These are phyloP conservation scores for Bambusicola thoracicus DNA, from an alignment of 2,113 vertebrate genomes.

Conservation along the genomic window DNA sequence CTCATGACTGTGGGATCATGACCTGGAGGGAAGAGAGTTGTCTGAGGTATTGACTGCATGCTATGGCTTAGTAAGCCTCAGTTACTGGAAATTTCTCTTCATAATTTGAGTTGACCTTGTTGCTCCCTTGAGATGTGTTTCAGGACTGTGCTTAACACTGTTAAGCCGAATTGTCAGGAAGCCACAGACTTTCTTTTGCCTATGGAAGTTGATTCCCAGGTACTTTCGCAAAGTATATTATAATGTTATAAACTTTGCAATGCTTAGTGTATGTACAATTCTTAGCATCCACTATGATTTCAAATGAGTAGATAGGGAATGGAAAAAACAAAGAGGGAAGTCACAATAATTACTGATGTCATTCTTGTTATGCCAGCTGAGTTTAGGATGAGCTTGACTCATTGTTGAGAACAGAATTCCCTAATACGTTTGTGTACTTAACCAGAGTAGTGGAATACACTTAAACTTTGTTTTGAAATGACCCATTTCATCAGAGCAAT, in stretches of 20 bases:
- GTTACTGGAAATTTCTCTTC: not conserved
- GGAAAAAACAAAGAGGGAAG: not conserved
- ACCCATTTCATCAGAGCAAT: not conserved
- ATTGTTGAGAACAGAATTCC: not conserved
- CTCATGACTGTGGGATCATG: not conserved
- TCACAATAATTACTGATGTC: not conserved
- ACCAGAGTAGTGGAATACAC: not conserved
- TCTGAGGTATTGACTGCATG: not conserved
- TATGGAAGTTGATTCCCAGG: not conserved
- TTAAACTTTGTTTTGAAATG: not conserved
- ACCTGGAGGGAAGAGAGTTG: not conserved
- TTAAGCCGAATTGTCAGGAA: not conserved
- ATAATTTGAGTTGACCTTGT: not conserved
- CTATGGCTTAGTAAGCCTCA: not conserved
- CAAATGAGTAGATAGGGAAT: rapidly evolving
- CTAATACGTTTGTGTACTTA: not conserved
- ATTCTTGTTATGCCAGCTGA: not conserved
- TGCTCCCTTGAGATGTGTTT: not conserved
- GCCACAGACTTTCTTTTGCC: not conserved
- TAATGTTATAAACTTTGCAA: not conserved
- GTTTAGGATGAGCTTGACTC: not conserved
- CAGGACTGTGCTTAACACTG: not conserved
- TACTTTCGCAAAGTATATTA: not conserved
- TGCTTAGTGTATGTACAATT: not conserved
- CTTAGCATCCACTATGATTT: not conserved